These are phyloP conservation scores for Pentalonia nigronervosa DNA, from an alignment of 1,140 invertebrate genomes.

Conservation along the genomic window DNA sequence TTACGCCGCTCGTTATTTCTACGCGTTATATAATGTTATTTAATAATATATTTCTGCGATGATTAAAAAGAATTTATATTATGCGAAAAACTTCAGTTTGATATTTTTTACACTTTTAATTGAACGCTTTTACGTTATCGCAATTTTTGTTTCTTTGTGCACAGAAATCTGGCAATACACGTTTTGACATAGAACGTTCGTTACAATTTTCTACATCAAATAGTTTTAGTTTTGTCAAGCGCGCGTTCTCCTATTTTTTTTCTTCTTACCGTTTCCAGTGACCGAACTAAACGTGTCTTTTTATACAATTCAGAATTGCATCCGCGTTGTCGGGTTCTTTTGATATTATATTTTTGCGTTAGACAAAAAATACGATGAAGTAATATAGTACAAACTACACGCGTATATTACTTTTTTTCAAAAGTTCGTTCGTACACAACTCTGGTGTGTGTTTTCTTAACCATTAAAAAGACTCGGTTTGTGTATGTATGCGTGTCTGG, in stretches of 20 bases:
- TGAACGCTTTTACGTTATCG: background rate
- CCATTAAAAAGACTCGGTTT: background rate
- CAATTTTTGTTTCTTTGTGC: background rate
- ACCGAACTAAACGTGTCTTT: conserved; percentile 46
- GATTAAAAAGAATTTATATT: background rate
- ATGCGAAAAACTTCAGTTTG: conserved; percentile 3
- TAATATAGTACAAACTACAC: background rate
- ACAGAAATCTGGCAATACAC: background rate
- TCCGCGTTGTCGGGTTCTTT: conserved; percentile 20
- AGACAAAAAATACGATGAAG: background rate
- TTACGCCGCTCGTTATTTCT: background rate
- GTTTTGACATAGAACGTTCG: background rate
- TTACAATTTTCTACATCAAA: background rate
- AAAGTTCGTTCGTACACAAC: background rate
- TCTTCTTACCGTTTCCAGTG: conserved; percentile 23
- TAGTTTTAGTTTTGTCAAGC: conserved; percentile 1
- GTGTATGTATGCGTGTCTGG: too few relatives aligned
- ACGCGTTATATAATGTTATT: background rate
- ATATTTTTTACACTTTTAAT: background rate
- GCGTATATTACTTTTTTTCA: background rate
- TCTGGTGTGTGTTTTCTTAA: background rate
- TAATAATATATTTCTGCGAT: background rate
- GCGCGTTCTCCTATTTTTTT: background rate
- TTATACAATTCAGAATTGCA: background rate
- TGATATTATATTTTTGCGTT: conserved; percentile 45